Conservation (phyloP, 2,888 invertebrate species). For the Agrenia bidenticulata region DNA sequence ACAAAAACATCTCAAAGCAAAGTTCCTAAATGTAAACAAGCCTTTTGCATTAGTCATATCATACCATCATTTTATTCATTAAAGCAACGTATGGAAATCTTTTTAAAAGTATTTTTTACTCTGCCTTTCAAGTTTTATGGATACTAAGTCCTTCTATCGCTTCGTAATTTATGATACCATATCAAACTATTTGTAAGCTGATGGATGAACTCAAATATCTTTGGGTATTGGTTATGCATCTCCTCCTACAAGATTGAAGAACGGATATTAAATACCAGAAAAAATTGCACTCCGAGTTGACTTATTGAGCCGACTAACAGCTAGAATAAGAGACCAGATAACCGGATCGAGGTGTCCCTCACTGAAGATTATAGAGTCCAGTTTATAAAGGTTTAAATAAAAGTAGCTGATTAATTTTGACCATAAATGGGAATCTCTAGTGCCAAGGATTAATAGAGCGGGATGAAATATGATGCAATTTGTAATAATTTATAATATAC, state of each 20-base stretch:
- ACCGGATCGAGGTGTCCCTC: too few species aligned
- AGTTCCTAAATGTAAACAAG: constrained; percentile 15
- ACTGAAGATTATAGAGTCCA: too few species aligned
- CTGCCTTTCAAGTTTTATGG: constrained; percentile 34
- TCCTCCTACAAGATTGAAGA: too few species aligned
- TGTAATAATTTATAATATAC: constrained; percentile 32
- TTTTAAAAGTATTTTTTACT: not conserved
- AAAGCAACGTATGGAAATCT: constrained; percentile 29
- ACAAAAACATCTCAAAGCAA: constrained; percentile 17
- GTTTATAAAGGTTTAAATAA: not conserved
- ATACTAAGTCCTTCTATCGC: constrained; percentile 36
- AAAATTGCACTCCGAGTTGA: not conserved
- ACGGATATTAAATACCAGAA: not conserved
- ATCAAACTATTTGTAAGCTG: constrained; percentile 19
- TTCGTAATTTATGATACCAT: constrained; percentile 46
- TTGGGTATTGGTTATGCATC: not conserved
- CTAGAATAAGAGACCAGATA: too few species aligned
- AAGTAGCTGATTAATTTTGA: not conserved
- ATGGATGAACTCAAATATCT: not conserved
- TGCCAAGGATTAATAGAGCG: not conserved
- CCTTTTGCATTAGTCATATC: constrained; percentile 21
- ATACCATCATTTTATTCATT: constrained; percentile 20
- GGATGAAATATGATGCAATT: too few species aligned
- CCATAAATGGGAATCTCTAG: constrained; percentile 22
- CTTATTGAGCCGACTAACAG: not conserved